phyloP scores from a whole-genome alignment of 2,113 vertebrate genomes.

The Athene noctua region DNA sequence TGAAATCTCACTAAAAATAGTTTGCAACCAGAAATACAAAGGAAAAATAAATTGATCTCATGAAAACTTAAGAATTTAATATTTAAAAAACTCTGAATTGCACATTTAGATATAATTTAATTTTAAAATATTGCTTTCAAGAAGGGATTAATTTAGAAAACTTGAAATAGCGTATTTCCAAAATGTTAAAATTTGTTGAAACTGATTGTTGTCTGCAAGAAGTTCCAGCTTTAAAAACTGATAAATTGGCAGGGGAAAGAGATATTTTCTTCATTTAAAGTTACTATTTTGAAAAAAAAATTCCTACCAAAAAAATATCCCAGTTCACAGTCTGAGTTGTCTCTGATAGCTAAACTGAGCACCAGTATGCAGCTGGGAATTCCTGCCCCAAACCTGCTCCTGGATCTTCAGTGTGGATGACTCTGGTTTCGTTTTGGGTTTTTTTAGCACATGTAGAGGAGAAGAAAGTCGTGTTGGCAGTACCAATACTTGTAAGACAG shows the following conservation, averaged over 20 bases:
- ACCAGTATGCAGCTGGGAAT: not conserved
- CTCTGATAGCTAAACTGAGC: not conserved
- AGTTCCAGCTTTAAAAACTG: not conserved
- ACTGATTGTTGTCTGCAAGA: not conserved
- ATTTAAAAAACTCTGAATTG: not conserved
- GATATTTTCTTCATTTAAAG: not conserved
- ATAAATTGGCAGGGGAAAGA: not conserved
- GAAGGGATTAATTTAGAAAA: not conserved
- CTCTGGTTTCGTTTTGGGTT: accelerated
- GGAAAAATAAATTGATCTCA: not conserved
- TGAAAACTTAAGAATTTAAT: not conserved
- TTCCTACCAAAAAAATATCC: not conserved
- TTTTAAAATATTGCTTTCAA: not conserved
- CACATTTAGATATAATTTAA: not conserved
- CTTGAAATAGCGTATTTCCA: not conserved
- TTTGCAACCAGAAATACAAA: not conserved
- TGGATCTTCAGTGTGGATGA: accelerated
- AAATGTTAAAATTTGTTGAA: not conserved
- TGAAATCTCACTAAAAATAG: not conserved
- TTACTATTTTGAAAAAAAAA: not conserved
- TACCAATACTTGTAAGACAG: not conserved
- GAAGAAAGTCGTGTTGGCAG: not conserved
- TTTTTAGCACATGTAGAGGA: not conserved
- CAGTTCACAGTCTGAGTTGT: not conserved
- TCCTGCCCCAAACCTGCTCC: not conserved